Evolutionary conservation across 2,888 invertebrate genomes (phyloP).

Genomic region (Tetheella fluctuosa): DNA sequence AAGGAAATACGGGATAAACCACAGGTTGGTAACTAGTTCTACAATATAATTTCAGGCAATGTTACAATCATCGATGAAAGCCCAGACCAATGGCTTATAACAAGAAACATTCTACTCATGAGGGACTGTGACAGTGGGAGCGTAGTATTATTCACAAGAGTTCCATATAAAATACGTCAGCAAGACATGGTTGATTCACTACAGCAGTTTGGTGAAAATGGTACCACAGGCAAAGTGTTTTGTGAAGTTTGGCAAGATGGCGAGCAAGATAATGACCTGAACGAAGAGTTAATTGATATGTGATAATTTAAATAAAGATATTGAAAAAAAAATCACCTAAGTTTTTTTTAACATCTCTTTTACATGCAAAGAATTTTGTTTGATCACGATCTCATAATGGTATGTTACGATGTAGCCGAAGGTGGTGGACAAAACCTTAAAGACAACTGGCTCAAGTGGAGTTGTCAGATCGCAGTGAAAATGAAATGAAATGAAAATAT

Average conservation of each 20-base stretch:
- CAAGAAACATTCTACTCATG: constrained; percentile 50
- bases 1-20: no score
- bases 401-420: no score
- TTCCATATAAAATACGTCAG: constrained; percentile 26
- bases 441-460: no score
- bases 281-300: not conserved
- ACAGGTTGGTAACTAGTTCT: no score
- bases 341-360: not conserved
- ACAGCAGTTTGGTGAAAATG: constrained; percentile 38
- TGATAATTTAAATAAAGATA: not conserved
- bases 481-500: no score
- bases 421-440: no score
- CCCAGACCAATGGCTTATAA: constrained; percentile 55
- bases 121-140: constrained; percentile 54
- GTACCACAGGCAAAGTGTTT: constrained; percentile 32
- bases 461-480: no score
- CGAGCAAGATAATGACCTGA: not conserved
- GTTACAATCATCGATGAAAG: constrained; percentile 35
- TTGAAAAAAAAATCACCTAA: no score
- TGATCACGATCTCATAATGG: no score
- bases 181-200: constrained; percentile 39
- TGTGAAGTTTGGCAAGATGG: constrained; percentile 29
- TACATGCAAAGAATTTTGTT: no score
- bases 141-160: constrained; percentile 45
- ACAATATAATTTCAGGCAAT: constrained; percentile 30